These are phyloP conservation scores for Antheraea assamensis DNA, from an alignment of 2,888 invertebrate species.

Conservation along the genomic window DNA sequence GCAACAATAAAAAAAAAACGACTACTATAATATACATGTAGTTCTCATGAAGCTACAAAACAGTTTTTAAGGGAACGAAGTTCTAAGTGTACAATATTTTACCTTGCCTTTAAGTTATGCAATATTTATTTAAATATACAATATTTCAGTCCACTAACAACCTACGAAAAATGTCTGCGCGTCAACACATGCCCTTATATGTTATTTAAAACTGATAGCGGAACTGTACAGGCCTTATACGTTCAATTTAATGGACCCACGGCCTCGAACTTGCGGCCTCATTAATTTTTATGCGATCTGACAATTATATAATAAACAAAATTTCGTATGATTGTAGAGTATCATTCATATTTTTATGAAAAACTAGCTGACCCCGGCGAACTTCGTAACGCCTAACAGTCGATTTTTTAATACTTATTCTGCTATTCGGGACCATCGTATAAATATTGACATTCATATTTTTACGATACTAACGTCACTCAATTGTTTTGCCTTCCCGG, in stretches of 20 bases:
- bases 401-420: no score
- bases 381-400: no score
- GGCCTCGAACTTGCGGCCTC: conserved; percentile 26
- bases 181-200: conserved; percentile 6
- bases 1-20: no score
- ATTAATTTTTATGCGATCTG: conserved; percentile 14
- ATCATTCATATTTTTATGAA: not conserved
- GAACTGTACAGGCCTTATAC: conserved; percentile 18
- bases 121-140: not conserved
- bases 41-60: no score
- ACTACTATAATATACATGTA: no score
- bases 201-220: conserved; percentile 20
- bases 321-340: not conserved
- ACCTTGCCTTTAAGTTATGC: not conserved
- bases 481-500: no score
- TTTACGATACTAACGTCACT: no score
- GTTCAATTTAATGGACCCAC: conserved; percentile 15
- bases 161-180: conserved; percentile 2
- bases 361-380: no score
- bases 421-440: no score
- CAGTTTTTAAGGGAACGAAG: no score
- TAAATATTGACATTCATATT: no score
- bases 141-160: not conserved
- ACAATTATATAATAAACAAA: not conserved
- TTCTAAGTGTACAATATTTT: no score